A percentile compares a stretch with the other conserved stretches of the same genome.
Conservation (phyloP, 2,888 invertebrate species). For the Drosophila diplacantha region DNA sequence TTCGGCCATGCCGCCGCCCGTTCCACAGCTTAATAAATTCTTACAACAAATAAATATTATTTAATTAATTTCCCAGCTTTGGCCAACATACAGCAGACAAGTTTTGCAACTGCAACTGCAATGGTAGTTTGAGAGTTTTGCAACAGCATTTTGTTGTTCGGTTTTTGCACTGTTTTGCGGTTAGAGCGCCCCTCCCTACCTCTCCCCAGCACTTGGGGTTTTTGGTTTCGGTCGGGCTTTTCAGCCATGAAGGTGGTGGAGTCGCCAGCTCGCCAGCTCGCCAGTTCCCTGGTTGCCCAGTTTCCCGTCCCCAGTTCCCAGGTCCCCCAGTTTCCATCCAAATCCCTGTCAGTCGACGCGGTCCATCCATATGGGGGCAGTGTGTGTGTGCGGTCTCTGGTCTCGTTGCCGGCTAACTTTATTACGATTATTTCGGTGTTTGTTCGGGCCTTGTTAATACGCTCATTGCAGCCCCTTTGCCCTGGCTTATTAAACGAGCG, state of each 20-base stretch:
- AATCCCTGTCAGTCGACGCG: conserved; percentile 13
- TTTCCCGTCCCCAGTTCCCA: neutral
- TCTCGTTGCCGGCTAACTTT: conserved; percentile 45
- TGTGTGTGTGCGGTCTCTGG: conserved; percentile 35
- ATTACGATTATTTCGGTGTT: conserved; percentile 45
- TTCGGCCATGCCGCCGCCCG: conserved; percentile 15
- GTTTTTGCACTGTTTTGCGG: conserved; percentile 47
- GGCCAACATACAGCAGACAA: conserved; percentile 25
- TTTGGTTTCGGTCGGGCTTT: conserved; percentile 30
- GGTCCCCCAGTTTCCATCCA: neutral
- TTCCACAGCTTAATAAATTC: conserved; percentile 52
- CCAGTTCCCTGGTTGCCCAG: conserved; percentile 2
- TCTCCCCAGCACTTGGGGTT: conserved; percentile 24
- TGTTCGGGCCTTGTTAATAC: conserved; percentile 48
- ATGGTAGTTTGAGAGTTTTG: conserved; percentile 37
- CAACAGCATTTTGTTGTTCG: conserved; percentile 44
- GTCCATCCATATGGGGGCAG: conserved; percentile 13
- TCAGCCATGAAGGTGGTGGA: conserved; percentile 19
- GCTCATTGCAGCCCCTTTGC: conserved; percentile 50
- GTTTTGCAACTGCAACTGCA: conserved; percentile 29
- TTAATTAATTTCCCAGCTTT: conserved; percentile 61
- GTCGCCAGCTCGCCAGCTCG: neutral
- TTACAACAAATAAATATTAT: conserved; percentile 59
- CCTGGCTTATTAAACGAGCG: conserved; percentile 60
- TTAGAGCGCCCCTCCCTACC: conserved; percentile 5